Evolutionary conservation across 2,888 invertebrate genomes (phyloP), one percentile per base, ranked within the genome.

Genomic region (Rhogogaster chlorosoma): DNA sequence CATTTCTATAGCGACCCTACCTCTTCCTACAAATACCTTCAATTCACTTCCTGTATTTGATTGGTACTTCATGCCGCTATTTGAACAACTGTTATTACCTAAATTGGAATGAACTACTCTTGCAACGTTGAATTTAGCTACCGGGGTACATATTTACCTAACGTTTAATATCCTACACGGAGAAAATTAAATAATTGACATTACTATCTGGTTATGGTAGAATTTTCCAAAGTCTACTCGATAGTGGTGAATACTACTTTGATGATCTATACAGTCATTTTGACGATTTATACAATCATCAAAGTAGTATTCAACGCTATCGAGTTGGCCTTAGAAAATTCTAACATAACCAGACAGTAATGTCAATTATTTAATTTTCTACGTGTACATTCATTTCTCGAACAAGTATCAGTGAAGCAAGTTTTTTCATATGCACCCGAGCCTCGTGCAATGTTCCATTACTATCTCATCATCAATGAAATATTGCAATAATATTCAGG

Each of bases 31-130:
- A 15, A 61, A 36, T 80, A 57, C 12, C 57, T 4, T 29, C 22
- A 26, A 61, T 36, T 53, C 18, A 18, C 36, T 15, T 32, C 18
- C 3, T 53, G 57, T 78, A 53, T 49, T 53, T 45, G 80, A 80
- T 80, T 36, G n/a, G 6, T 29, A n/a, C 26, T 26, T 80, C 38
- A 36, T 22, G 18, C 12, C 57, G 18, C n/a, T 42, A 61, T 38
- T 80, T 61, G 80, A 61, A 80, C 80, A 12, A 61, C 38, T 18
- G 22, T 42, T 22, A 73, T 73, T 73, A 42, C 42, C 18, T 57
- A 57, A 32, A 57, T 57, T 22, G 36, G 22, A 26, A 22, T 22
- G 12, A 78, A 36, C 26, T 18, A 22, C 29, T 29, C 7, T 32
- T 9, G 15, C 32, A 53, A 45, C 49, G 7, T 29, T 18, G 29